phyloP scores from a whole-genome alignment of 2,113 vertebrate genomes.

The Gallinago paraguaiae region DNA sequence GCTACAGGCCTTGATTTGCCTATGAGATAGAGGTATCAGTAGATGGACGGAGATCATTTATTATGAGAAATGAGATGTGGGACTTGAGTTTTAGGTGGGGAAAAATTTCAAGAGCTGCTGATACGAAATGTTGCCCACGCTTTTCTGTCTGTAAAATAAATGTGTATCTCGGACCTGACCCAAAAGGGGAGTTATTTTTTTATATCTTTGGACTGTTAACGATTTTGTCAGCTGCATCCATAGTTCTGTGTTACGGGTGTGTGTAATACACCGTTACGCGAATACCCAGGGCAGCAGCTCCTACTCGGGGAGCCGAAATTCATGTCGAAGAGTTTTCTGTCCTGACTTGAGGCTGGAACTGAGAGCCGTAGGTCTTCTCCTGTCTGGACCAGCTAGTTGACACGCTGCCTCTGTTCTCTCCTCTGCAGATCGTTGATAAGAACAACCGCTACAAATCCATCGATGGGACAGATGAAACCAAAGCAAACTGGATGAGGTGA shows the following conservation, averaged over 20 bases:
- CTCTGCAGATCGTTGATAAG: constrained; percentile 85
- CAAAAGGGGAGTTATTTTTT: not conserved
- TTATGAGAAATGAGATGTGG: not conserved
- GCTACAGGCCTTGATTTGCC: not conserved
- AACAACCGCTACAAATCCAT: constrained; percentile 90
- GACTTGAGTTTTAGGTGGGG: not conserved
- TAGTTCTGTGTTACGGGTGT: not conserved
- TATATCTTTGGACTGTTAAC: not conserved
- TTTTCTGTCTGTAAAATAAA: not conserved
- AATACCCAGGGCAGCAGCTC: not conserved
- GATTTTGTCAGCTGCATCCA: not conserved
- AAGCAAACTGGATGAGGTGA: constrained; percentile 98
- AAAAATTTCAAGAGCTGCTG: not conserved
- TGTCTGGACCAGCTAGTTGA: not conserved
- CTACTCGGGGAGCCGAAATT: not conserved
- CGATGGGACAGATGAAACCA: constrained; percentile 90
- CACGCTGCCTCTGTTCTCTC: not conserved
- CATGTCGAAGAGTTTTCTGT: not conserved
- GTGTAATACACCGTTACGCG: too few species aligned
- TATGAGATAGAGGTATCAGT: not conserved
- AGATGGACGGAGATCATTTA: not conserved
- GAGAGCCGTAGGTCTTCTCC: not conserved
- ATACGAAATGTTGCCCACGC: not conserved
- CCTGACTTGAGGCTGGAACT: not conserved
- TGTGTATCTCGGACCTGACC: not conserved